A percentile compares a stretch with the other conserved stretches of the same genome.
phyloP scores from a whole-genome alignment of 2,113 vertebrate genomes.

The Ctenodactylus gundi region DNA sequence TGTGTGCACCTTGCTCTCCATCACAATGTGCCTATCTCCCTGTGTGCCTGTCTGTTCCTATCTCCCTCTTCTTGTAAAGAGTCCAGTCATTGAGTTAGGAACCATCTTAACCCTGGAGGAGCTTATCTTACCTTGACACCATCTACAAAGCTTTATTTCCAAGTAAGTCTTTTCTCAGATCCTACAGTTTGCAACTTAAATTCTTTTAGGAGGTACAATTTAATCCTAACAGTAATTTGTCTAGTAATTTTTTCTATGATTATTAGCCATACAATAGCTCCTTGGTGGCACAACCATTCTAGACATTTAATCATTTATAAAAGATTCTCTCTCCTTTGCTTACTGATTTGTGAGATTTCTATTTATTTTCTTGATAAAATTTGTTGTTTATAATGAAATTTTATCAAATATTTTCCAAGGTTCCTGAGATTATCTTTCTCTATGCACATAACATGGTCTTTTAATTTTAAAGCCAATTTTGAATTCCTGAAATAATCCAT shows the following conservation, averaged over 20 bases:
- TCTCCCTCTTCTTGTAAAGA: background rate
- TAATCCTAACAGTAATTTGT: background rate
- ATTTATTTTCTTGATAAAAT: background rate
- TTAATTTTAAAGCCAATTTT: background rate
- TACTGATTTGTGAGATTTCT: background rate
- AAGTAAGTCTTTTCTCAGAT: background rate
- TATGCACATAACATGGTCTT: background rate
- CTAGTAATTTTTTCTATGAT: background rate
- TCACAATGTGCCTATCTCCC: background rate
- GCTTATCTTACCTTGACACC: background rate
- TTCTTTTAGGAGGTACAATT: background rate
- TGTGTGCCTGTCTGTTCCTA: background rate
- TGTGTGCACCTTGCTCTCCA: background rate
- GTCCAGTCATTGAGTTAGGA: background rate
- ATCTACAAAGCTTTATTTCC: background rate
- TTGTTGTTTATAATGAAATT: background rate
- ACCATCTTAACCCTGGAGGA: background rate
- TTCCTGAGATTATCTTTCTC: background rate
- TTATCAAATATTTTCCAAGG: background rate
- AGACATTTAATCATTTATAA: background rate
- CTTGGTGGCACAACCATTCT: background rate
- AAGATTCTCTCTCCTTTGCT: background rate
- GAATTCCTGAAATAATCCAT: background rate
- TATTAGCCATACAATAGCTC: background rate
- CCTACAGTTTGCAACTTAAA: background rate